Base-by-base conservation (phyloP, 2,888 invertebrate genomes). In the Agrilus cyanescens region DNA sequence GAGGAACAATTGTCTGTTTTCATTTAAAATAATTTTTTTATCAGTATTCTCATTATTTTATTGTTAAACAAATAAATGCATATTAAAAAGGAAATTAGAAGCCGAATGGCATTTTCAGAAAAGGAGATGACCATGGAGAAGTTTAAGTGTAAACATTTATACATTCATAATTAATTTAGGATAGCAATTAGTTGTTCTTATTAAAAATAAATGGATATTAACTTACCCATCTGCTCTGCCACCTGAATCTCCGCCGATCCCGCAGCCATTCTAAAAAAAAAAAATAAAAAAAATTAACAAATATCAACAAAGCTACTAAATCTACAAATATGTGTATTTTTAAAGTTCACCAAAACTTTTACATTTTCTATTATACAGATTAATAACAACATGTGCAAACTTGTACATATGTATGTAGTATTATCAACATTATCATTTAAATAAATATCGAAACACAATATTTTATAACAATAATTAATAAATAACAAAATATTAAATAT, bases 221-320 rank as follows among this genome's bases (percentile, higher is more conserved):
- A 76, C 82, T 75, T 71, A 85, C 85, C 88, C 88, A 77, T 86
- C 87, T 39, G 80, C 78, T 49, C 88, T 74, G 48, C 85, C 81
- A 38, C 80, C 79, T 52, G 83, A 78, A 55, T 88, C 88, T 46
- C 82, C 81, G 48, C 81, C 85, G 49, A 82, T 74, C 43, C 82
- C 84, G 55, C 82, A 80, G 52, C 87, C 87, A 79, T 86, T 89
- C 88, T 88, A 82, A 82, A 78, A 69, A 75, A 77, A 74, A 73
- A 70, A 70, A 72, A 70, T 69, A 68, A 66, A 68, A 67, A 62
- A 65, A 63, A 66, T 60, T 56, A 65, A 68, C 70, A 73, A 71
- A 70, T 66, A 66, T 56, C 54, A 66, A 70, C 68, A 67, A 67
- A 67, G 65, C 50, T 40, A 31, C 56, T 55, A 57, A 54, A 57